phyloP scores from a whole-genome alignment of 2,797 vertebrate genomes.

The Fratercula arctica region DNA sequence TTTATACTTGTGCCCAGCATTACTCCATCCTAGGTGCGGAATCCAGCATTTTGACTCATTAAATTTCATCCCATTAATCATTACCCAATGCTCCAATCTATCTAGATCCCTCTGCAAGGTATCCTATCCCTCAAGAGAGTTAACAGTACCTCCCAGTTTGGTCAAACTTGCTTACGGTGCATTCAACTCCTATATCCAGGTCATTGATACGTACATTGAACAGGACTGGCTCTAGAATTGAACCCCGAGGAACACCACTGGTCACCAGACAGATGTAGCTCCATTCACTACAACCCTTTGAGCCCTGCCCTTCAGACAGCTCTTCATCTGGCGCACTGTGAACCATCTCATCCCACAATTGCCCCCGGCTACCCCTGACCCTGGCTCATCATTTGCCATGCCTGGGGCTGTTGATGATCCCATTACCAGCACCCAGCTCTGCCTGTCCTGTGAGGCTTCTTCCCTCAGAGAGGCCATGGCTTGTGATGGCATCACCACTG shows the following conservation, averaged over 20 bases:
- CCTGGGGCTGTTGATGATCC: background rate
- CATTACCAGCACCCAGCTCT: background rate
- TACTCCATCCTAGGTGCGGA: background rate
- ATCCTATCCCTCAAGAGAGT: background rate
- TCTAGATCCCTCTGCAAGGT: background rate
- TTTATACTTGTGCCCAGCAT: accelerated
- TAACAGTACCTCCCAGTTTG: background rate
- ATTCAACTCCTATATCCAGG: background rate
- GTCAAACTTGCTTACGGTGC: background rate
- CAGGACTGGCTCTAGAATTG: background rate
- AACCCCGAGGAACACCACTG: background rate
- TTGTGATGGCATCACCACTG: background rate
- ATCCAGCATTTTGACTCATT: background rate
- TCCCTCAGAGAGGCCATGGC: accelerated
- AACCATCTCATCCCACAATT: background rate
- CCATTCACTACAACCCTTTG: background rate
- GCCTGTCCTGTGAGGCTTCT: background rate
- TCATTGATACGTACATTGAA: background rate
- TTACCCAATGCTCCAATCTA: background rate
- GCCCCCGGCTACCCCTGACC: background rate
- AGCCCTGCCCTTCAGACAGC: background rate
- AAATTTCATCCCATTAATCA: background rate
- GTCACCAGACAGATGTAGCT: background rate
- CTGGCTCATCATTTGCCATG: background rate
- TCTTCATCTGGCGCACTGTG: background rate